A percentile compares a stretch with the other conserved stretches of the same genome.
These are phyloP conservation scores for Tragelaphus strepsiceros DNA, from an alignment of 2,113 vertebrate species.

Conservation along the genomic window DNA sequence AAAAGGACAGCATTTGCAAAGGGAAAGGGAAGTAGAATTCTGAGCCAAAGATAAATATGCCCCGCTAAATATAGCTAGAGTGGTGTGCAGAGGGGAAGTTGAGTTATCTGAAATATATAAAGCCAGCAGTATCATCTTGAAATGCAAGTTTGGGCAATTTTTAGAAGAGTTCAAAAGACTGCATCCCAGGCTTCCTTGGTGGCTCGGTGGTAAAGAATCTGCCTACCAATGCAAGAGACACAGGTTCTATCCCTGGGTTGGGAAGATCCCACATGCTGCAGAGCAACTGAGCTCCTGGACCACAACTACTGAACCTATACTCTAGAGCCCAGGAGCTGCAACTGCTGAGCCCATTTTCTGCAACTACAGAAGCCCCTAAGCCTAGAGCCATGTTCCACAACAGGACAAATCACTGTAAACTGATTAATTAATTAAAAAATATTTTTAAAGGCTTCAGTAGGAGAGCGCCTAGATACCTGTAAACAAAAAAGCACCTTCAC, in stretches of 20 bases:
- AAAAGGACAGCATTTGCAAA: not conserved
- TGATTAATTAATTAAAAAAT: not conserved
- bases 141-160: not conserved
- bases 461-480: not conserved
- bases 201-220: not conserved
- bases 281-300: not conserved
- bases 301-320: not conserved
- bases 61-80: not conserved
- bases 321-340: not conserved
- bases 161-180: not conserved
- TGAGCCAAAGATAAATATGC: not conserved
- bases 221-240: not conserved
- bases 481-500: not conserved
- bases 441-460: not conserved
- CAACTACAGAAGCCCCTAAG: not conserved
- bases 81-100: not conserved
- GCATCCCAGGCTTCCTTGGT: not conserved
- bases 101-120: not conserved
- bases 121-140: not conserved
- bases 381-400: not conserved
- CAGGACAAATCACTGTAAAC: not conserved
- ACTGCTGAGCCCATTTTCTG: rapidly evolving
- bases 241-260: not conserved
- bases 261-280: not conserved
- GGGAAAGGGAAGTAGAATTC: slow-evolving; percentile 5